Base-by-base conservation (phyloP, 2,797 vertebrate genomes). In the Myoxocephalus aenaeus region DNA sequence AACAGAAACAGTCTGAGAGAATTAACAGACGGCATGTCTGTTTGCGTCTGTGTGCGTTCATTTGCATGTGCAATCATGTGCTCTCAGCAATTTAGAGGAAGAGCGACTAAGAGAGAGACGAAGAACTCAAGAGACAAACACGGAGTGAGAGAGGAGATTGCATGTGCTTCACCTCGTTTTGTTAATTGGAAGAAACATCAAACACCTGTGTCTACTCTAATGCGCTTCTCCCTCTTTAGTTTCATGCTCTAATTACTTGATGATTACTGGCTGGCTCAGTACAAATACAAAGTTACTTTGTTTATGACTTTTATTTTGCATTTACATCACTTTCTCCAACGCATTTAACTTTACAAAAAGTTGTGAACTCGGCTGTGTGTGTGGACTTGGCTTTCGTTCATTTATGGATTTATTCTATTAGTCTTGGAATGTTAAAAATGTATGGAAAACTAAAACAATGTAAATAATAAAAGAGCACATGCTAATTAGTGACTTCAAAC, bases 121-220 rank as follows among this genome's bases (percentile, higher is more conserved):
- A 13, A 42, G 11, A 42, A 17, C 18, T 36, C 22, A 4, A 38
- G 32, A 71, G 53, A 56, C 18, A 61, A 42, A 38, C 1, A 62
- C 4, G 18, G 57, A 22, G 73, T 3, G 57, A 51, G 25, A 51
- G 36, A 50, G 34, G 7, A 13, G n/a, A 48, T 22, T 22, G 27
- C 58, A 67, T 48, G 51, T 6, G 44, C 22, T 66, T 76, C 53
- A 53, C 15, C 32, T 53, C 65, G 53, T 56, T 74, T 70, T 77
- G 67, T 77, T 86, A 79, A 88, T 42, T 80, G 86, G 66, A 81
- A 82, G 75, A 80, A 56, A 56, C 59, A 22, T 64, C 44, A 70
- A 90, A 83, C 90, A 90, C 70, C 86, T 86, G 75, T 77, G 84
- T 73, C 79, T 58, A 20, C 29, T 83, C 63, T 73, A 25, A 83